Base-by-base conservation (phyloP, 35 echinoderm and acorn worm genomes). In the Eucidaris tribuloides region DNA sequence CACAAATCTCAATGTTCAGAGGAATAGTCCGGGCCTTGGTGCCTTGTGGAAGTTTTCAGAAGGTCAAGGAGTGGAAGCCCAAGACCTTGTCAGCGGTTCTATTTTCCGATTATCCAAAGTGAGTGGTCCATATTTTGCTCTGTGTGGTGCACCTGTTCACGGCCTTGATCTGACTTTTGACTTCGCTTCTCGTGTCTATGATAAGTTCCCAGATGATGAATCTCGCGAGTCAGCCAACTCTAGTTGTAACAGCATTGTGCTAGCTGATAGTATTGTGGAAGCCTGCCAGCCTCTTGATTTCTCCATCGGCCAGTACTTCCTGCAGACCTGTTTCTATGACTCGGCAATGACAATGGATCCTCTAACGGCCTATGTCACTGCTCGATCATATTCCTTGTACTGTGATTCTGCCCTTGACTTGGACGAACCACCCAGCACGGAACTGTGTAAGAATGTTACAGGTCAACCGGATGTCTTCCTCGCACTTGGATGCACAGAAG, bases 31-130 rank as follows among this genome's bases (percentile, higher is more conserved):
- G 43, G 56, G 44, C 15, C 71, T 96, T 52, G 84, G 43, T 57
- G 93, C 62, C 24, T 41, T 91, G 32, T 96, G 93, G 93, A 96
- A 96, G 80, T 85, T 96, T 43, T 63, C 62, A 9, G 80, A 85
- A 59, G 93, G 93, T 2, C 22, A n/a, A 77, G 93, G 84, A 58
- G 33, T 19, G 38, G 19, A 50, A 3, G 80, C 48, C 17, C 31
- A 49, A 23, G 93, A 96, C 56, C 19, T 77, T 6, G 42, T 91
- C 28, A 50, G 78, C 37, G 3, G 49, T 29, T 76, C 86, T 68
- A 22, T 71, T 33, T 56, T 96, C 18, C 19, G 36, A n/a, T 42
- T 96, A 25, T 70, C 88, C 42, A 29, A 79, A 34, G 37, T 30
- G 17, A 52, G 36, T 38, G 83, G 83, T 42, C 87, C 93, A 79